Conservation (phyloP, 1,140 invertebrate genomes). For the Heliconius eleuchia region DNA sequence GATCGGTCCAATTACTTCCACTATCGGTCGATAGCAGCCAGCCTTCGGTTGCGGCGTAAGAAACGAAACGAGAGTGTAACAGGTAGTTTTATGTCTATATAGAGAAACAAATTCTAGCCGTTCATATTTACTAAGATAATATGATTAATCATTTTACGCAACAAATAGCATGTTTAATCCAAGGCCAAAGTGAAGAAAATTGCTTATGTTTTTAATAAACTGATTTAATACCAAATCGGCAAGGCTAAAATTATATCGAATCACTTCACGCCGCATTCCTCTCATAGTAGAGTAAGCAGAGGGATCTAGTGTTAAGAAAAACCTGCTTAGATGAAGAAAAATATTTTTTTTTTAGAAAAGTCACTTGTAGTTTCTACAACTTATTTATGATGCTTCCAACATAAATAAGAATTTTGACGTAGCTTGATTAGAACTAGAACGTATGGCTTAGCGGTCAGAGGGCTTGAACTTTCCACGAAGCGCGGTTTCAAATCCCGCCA, state of each 20-base stretch:
- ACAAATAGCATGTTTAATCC: conserved; percentile 19
- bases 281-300: too few relatives aligned
- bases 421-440: too few relatives aligned
- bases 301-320: too few relatives aligned
- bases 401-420: too few relatives aligned
- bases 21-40: conserved; percentile 54
- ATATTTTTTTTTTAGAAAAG: too few relatives aligned
- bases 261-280: too few relatives aligned
- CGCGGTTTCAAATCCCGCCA: too few relatives aligned
- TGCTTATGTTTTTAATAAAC: conserved; percentile 51
- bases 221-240: conserved; percentile 45
- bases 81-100: conserved; percentile 24
- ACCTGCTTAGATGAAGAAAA: too few relatives aligned
- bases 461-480: too few relatives aligned
- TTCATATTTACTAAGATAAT: conserved; percentile 28
- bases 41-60: conserved; percentile 42
- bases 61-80: conserved; percentile 36
- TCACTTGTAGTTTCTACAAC: too few relatives aligned
- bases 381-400: too few relatives aligned
- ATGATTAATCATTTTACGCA: conserved; percentile 27
- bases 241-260: conserved; percentile 41
- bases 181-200: conserved; percentile 39
- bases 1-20: conserved; percentile 58
- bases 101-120: conserved; percentile 25
- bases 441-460: too few relatives aligned